Conservation (phyloP, 2,888 invertebrate species). For the Danaus chrysippus region DNA sequence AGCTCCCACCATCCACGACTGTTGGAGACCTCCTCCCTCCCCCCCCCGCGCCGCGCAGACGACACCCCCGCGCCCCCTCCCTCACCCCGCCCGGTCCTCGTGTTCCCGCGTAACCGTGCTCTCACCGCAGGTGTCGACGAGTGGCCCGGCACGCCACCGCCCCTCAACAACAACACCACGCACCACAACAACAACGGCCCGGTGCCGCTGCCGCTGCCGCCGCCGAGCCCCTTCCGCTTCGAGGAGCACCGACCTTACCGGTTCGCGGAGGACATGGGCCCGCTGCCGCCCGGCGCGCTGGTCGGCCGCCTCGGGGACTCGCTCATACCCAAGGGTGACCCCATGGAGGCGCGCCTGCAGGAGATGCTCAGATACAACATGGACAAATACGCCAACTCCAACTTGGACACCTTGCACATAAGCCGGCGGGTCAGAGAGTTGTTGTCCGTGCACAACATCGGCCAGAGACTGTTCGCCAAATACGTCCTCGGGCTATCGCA, state of each 20-base stretch:
- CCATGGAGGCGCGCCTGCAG: conserved; percentile 95
- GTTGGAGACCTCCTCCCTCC: conserved; percentile 46
- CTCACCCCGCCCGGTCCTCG: conserved; percentile 74
- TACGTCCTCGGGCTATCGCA: conserved; percentile 98
- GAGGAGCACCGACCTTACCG: conserved; percentile 90
- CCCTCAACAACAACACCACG: conserved; percentile 78
- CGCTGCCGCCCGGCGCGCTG: conserved; percentile 87
- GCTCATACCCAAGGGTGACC: conserved; percentile 94
- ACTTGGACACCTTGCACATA: conserved; percentile 96
- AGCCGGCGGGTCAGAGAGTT: conserved; percentile 95
- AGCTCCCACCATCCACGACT: conserved; percentile 63
- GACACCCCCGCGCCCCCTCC: conserved; percentile 42
- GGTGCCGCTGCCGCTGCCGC: conserved; percentile 69
- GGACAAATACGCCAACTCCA: conserved; percentile 96
- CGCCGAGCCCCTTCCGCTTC: conserved; percentile 85
- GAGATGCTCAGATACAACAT: conserved; percentile 97
- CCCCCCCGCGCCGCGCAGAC: conserved; percentile 36
- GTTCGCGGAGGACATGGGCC: conserved; percentile 90
- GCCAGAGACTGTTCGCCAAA: conserved; percentile 98
- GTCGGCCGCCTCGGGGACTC: conserved; percentile 93
- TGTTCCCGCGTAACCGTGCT: conserved; percentile 84
- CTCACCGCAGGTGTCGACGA: conserved; percentile 75
- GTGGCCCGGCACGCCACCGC: conserved; percentile 72
- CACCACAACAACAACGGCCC: conserved; percentile 78
- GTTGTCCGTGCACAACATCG: conserved; percentile 98